Percentiles rank a stretch among this genome's conserved stretches.
Conservation (phyloP, 2,113 vertebrate genomes). For the Dinomys branickii region DNA sequence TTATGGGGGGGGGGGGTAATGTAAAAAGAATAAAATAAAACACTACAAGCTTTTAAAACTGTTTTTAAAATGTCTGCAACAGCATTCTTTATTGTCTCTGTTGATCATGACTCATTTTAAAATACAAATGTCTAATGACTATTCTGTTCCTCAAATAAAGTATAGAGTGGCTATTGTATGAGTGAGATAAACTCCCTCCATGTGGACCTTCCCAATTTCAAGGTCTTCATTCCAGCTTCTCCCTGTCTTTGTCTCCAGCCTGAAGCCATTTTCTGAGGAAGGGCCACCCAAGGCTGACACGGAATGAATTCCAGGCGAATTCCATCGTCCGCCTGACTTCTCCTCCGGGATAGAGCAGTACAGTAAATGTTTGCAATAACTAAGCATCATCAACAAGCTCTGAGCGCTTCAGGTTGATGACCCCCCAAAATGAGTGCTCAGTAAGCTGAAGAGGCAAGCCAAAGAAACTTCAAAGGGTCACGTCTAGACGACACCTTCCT, state of each 20-base stretch:
- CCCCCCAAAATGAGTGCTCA: constrained; percentile 23
- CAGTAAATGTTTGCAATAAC: constrained; percentile 38
- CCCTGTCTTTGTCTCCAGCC: neutral
- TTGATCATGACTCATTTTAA: constrained; percentile 35
- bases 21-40: constrained; percentile 22
- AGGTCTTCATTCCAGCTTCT: constrained; percentile 28
- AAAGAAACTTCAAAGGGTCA: constrained; percentile 86
- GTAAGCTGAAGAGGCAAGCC: constrained; percentile 75
- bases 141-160: neutral
- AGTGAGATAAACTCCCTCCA: neutral
- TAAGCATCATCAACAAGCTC: constrained; percentile 14
- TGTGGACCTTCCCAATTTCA: constrained; percentile 17
- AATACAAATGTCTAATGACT: constrained; percentile 34
- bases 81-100: neutral
- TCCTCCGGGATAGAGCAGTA: constrained; percentile 43
- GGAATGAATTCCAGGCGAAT: constrained; percentile 70
- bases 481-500: constrained; percentile 86
- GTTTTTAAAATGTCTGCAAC: neutral
- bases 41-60: constrained; percentile 2
- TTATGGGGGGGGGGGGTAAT: neutral
- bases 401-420: neutral
- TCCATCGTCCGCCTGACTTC: constrained; percentile 63
- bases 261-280: constrained; percentile 17
- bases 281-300: constrained; percentile 62
- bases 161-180: neutral